Conservation (phyloP, 2,888 invertebrate species). For the Ochropleura leucogaster region DNA sequence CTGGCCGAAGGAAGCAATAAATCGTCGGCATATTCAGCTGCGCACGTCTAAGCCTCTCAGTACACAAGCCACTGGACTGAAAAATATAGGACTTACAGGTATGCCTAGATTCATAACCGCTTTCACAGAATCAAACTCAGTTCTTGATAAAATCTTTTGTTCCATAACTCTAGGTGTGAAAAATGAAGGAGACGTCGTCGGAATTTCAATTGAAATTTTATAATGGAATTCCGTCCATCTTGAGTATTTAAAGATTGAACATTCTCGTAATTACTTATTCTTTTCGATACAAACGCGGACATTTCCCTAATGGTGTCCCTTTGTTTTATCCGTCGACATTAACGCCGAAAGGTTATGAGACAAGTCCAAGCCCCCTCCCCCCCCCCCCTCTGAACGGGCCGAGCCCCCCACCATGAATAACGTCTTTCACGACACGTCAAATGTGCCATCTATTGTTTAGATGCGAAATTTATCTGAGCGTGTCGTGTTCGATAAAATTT, state of each 20-base stretch:
- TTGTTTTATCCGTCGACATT: conserved; percentile 60
- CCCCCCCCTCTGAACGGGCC: conserved; percentile 11
- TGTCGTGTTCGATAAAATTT: conserved; percentile 70
- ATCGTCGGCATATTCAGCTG: conserved; percentile 45
- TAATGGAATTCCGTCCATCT: conserved; percentile 46
- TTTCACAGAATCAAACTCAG: conserved; percentile 25
- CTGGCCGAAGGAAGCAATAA: conserved; percentile 45
- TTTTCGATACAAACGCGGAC: conserved; percentile 59
- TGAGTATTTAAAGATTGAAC: conserved; percentile 54
- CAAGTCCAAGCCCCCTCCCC: conserved; percentile 30
- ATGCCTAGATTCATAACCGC: neutral
- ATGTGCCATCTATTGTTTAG: conserved; percentile 67
- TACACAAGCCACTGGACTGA: conserved; percentile 23
- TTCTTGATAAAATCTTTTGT: conserved; percentile 38
- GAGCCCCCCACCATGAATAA: conserved; percentile 42
- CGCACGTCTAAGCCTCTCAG: conserved; percentile 3
- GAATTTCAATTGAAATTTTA: conserved; percentile 59
- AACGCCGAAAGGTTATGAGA: conserved; percentile 60
- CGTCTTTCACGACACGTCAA: conserved; percentile 68
- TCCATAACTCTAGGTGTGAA: conserved; percentile 37
- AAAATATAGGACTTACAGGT: conserved; percentile 21
- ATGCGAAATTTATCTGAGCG: conserved; percentile 67
- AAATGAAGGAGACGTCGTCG: conserved; percentile 23
- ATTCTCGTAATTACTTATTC: conserved; percentile 63
- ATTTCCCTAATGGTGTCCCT: conserved; percentile 57